phyloP scores from a whole-genome alignment of 2,888 invertebrate genomes.

The Dysmachus trigonus region DNA sequence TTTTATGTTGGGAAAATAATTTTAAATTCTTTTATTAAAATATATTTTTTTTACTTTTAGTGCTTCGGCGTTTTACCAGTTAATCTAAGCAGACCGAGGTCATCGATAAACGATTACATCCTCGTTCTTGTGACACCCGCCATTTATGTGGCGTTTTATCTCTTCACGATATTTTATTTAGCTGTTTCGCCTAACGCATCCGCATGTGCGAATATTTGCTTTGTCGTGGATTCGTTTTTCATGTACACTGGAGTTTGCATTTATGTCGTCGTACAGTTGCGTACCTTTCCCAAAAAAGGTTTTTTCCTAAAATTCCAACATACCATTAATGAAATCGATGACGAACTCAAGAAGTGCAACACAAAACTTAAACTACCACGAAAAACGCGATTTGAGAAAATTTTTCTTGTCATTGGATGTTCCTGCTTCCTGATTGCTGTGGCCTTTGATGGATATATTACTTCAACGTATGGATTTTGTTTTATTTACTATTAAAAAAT shows the following conservation, averaged over 20 bases:
- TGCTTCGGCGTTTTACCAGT: background rate
- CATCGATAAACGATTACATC: background rate
- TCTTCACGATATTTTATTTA: background rate
- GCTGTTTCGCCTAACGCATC: background rate
- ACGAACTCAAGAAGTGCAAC: slow-evolving; percentile 7
- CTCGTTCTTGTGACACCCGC: background rate
- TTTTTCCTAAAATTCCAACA: slow-evolving; percentile 3
- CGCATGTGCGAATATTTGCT: background rate
- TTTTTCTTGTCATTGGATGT: background rate
- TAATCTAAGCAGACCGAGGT: background rate
- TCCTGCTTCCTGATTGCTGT: background rate
- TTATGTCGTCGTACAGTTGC: background rate
- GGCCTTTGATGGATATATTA: background rate
- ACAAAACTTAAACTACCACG: background rate
- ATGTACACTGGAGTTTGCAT: background rate
- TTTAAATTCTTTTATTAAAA: background rate
- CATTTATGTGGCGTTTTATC: background rate
- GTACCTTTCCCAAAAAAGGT: background rate
- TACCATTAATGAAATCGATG: background rate
- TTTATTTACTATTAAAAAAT: background rate
- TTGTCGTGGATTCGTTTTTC: background rate
- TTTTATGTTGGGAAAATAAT: too few relatives aligned
- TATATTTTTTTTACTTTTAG: background rate
- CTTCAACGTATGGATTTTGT: background rate
- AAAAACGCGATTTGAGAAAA: background rate